phyloP scores from a whole-genome alignment of 64 coral and sea anemone species.

The Actinia equina region DNA sequence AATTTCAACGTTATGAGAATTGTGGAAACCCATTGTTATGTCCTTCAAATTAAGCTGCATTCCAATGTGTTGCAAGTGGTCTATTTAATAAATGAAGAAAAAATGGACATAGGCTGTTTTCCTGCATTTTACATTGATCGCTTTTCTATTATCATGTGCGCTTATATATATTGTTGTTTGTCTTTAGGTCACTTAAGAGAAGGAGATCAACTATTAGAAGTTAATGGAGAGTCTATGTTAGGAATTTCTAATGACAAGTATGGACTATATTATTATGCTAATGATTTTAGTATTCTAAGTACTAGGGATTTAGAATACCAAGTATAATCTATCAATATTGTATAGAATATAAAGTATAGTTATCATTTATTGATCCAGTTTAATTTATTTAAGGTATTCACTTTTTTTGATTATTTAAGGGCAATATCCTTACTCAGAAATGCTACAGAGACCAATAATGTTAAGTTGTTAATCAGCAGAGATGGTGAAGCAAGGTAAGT shows the following conservation, averaged over 20 bases:
- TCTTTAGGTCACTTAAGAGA: constrained; percentile 66
- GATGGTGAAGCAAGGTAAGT: constrained; percentile 61
- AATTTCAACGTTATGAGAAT: no score
- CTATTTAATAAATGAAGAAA: no score
- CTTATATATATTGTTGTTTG: not conserved
- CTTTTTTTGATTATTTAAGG: constrained; percentile 40
- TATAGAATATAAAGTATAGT: no score
- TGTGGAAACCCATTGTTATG: no score
- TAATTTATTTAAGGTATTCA: not conserved
- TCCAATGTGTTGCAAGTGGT: no score
- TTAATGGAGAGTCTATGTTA: constrained; percentile 73
- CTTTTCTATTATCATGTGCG: not conserved
- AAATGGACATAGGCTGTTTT: not conserved
- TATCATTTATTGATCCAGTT: no score
- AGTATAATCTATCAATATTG: not conserved
- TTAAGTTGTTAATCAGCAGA: constrained; percentile 69
- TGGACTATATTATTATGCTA: not conserved
- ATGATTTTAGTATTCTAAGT: not conserved
- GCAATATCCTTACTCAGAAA: constrained; percentile 67
- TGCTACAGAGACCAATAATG: constrained; percentile 76
- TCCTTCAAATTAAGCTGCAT: no score
- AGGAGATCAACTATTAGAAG: constrained; percentile 83
- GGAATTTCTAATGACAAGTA: constrained; percentile 91
- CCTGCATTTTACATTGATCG: not conserved
- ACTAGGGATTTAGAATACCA: not conserved